Base-by-base conservation (phyloP, 2,888 invertebrate species). In the Cheilosia urbana region DNA sequence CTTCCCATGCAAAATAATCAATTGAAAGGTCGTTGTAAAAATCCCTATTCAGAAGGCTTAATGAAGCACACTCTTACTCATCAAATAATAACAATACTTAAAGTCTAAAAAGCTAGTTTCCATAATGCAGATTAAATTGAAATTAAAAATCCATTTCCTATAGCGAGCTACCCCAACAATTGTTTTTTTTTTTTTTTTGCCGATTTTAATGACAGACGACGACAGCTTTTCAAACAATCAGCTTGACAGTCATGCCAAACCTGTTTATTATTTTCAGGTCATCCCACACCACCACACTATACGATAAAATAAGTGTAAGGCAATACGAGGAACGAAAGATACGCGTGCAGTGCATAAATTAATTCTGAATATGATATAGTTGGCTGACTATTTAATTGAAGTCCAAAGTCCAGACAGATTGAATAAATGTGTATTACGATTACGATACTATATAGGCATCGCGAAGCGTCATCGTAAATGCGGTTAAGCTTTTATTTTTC, bases 401-500 rank as follows among this genome's bases (percentile, higher is more conserved):
- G 78, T 83, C 49, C 78, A 83, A 83, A 83, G 78, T 83, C 72
- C 82, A 62, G 19, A 34, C 7, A 13, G 34, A 72, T 55, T 60
- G 27, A 62, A 24, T 53, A 30, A 24, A 47, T 27, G 76, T 66
- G 34, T 58, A 77, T 71, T 69, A 42, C 42, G 42, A 42, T 15
- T n/a, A n/a, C 42, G 42, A 2, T 15, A n/a, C n/a, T 17, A 19
- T 2, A 24, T 40, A 62, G 62, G 60, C 57, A 62, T 55, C 55
- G 40, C 11, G 37, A 72, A 40, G 77, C 82, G 77, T 82, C 77
- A 77, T 77, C 60, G 42, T 58, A 34, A 53, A n/a, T 40, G 66
- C 21, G 9, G 58, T 58, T 37, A 24, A 15, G 11, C 24, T 6
- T 45, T 7, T 45, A 30, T 30, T 30, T 30, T 9, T 30, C 30